Percentiles rank a stretch among this genome's conserved stretches.
phyloP scores from a whole-genome alignment of 2,797 vertebrate species.

The Linurgus olivaceus region DNA sequence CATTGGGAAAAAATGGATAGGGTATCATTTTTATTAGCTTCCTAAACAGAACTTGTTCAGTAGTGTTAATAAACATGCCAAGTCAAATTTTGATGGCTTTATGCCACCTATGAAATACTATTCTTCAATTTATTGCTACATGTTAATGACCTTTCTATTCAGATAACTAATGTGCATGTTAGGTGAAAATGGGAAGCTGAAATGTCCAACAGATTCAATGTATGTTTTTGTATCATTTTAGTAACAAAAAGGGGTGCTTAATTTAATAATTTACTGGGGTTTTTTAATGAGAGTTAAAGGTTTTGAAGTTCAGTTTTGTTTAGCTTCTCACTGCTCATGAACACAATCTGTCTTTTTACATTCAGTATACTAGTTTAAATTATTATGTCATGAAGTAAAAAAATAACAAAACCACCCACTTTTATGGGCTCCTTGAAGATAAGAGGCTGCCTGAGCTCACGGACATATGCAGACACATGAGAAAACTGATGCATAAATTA shows the following conservation, averaged over 20 bases:
- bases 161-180: neutral
- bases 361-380: neutral
- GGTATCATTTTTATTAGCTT: neutral
- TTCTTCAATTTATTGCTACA: neutral
- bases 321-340: neutral
- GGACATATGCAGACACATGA: neutral
- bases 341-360: neutral
- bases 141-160: neutral
- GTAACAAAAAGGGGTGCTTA: neutral
- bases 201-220: neutral
- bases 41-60: neutral
- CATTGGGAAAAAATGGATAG: neutral
- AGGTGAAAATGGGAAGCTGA: neutral
- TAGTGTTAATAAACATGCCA: neutral
- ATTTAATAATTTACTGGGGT: neutral
- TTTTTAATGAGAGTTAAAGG: neutral
- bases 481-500: neutral
- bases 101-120: neutral
- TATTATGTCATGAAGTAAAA: neutral
- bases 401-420: fast-evolving
- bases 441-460: neutral
- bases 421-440: neutral
- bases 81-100: neutral
- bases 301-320: neutral
- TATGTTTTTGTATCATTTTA: neutral